A percentile compares a stretch with the other conserved stretches of the same genome.
Evolutionary conservation across 2,113 vertebrate genomes (phyloP).

Genomic region (Entomyzon cyanotis): DNA sequence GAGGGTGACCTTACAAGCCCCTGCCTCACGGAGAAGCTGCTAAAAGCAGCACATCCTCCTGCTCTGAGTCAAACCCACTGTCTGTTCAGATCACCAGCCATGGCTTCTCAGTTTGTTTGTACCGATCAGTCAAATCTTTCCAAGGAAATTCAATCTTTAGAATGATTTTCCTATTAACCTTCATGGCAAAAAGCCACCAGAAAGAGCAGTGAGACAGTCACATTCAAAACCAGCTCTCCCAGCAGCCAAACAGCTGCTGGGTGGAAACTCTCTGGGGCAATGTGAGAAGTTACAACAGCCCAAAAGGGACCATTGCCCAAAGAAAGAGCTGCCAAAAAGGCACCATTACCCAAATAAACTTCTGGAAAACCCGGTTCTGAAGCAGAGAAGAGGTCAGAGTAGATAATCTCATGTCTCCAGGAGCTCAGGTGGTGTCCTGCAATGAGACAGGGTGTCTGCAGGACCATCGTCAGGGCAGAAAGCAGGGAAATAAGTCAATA

Average conservation of each 20-base stretch:
- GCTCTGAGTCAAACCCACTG: not conserved
- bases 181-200: not conserved
- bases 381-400: not conserved
- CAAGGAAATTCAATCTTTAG: not conserved
- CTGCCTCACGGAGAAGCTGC: fast-evolving
- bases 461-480: not conserved
- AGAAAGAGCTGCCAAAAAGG: not conserved
- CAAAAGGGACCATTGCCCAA: not conserved
- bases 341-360: not conserved
- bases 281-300: not conserved
- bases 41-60: not conserved
- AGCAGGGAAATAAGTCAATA: not conserved
- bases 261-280: not conserved
- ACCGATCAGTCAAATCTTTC: not conserved
- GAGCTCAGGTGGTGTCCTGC: not conserved
- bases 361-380: not conserved
- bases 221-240: not conserved
- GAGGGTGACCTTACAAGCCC: not conserved
- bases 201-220: not conserved
- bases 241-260: not conserved
- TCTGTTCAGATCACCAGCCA: not conserved
- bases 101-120: not conserved
- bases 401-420: fast-evolving
- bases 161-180: not conserved
- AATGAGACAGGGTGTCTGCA: not conserved